Conservation (phyloP, 2,888 invertebrate genomes). For the Lepidochrysops patricia region DNA sequence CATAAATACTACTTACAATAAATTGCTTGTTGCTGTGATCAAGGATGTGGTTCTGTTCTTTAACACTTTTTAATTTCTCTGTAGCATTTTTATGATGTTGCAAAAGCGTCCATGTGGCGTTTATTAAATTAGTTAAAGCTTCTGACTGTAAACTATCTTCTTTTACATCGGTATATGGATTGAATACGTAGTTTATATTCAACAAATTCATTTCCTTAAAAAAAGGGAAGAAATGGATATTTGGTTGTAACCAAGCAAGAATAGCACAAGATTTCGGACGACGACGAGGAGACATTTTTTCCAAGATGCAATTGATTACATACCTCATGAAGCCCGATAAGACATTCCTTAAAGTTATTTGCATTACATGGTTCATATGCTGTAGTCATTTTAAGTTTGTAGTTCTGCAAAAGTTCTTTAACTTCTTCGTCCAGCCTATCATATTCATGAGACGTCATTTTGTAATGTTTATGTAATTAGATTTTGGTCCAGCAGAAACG, state of each 20-base stretch:
- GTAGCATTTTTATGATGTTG: slow-evolving; percentile 47
- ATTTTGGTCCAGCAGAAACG: neutral
- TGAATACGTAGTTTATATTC: slow-evolving; percentile 55
- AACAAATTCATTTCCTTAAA: slow-evolving; percentile 53
- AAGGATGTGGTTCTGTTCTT: slow-evolving; percentile 52
- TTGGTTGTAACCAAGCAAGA: too few relatives aligned
- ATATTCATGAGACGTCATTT: slow-evolving; percentile 27
- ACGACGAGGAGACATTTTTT: too few relatives aligned
- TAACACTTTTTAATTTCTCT: slow-evolving; percentile 42
- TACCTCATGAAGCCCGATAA: slow-evolving; percentile 60
- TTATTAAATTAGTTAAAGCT: slow-evolving; percentile 53
- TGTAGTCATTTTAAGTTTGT: slow-evolving; percentile 56
- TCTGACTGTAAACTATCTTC: slow-evolving; percentile 37
- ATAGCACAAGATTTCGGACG: too few relatives aligned
- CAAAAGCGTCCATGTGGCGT: slow-evolving; percentile 51
- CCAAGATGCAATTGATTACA: neutral
- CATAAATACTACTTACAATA: slow-evolving; percentile 40
- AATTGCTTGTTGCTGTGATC: slow-evolving; percentile 56
- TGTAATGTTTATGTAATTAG: neutral
- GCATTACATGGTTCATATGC: slow-evolving; percentile 56
- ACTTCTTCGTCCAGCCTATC: slow-evolving; percentile 60
- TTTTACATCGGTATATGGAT: slow-evolving; percentile 51
- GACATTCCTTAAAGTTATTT: slow-evolving; percentile 54
- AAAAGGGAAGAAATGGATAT: too few relatives aligned
- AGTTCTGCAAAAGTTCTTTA: slow-evolving; percentile 57